A percentile compares a stretch with the other conserved stretches of the same genome.
These are phyloP conservation scores for Myioborus melanocephalus DNA, from an alignment of 2,797 vertebrate species.

Conservation along the genomic window DNA sequence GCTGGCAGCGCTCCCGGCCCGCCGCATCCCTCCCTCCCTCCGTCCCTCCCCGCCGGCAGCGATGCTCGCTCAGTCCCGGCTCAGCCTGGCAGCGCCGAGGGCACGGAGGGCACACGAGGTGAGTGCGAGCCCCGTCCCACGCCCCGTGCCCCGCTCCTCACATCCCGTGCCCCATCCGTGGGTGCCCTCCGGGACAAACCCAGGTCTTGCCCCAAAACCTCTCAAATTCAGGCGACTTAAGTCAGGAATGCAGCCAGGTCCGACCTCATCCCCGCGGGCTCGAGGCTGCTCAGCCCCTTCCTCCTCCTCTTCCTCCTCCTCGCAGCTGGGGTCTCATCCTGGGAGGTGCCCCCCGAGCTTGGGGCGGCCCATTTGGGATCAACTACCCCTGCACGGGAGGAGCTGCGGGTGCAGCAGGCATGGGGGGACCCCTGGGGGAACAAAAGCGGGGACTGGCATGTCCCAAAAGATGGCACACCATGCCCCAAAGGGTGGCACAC, in stretches of 20 bases:
- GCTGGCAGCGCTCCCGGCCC: constrained; percentile 4
- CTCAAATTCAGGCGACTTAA: not conserved
- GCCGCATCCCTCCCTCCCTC: not conserved
- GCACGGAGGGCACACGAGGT: not conserved
- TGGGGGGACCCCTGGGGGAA: fast-evolving
- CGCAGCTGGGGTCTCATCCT: not conserved
- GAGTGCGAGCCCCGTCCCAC: not conserved
- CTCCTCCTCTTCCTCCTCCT: not conserved
- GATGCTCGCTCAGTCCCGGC: constrained; percentile 51
- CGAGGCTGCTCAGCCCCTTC: not conserved
- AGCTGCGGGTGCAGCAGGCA: not conserved
- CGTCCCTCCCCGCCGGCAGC: not conserved
- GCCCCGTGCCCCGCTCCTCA: not conserved
- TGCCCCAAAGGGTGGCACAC: not conserved
- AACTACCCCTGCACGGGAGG: not conserved
- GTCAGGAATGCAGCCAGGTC: not conserved
- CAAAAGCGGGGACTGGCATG: fast-evolving
- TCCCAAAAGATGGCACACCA: not conserved
- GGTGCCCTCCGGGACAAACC: not conserved
- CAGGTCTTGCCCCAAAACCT: not conserved
- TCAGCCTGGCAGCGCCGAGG: constrained; percentile 6
- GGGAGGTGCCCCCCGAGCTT: not conserved
- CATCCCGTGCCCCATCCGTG: fast-evolving
- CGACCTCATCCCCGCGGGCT: not conserved
- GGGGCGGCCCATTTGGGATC: not conserved